Base-by-base conservation (phyloP, 2,888 invertebrate genomes). In the Campopleginae sp. region DNA sequence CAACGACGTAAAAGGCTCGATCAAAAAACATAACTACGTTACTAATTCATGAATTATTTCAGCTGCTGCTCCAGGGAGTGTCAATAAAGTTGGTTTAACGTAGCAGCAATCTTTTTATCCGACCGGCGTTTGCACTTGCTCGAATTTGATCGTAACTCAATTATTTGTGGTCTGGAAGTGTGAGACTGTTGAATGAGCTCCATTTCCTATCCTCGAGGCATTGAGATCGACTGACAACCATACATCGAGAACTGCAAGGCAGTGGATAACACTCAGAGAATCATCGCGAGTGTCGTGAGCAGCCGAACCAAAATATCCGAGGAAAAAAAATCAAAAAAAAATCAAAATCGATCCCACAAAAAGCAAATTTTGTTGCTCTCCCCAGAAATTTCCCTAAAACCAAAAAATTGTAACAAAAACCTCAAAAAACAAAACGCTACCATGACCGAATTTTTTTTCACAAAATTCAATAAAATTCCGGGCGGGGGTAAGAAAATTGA, bases 81-180 rank as follows among this genome's bases (percentile, higher is more conserved):
- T 80, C 87, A 85, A 88, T 88, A 87, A 89, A 88, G 70, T 86
- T 79, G 85, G 86, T 82, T 90, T 88, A 87, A 85, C 76, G 85
- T 68, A 48, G 42, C 80, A 63, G 54, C 82, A 68, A 68, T 83
- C 86, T 86, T 86, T 86, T 84, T 79, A 78, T 58, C 42, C 51
- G 80, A 75, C 66, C 80, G 72, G 80, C 42, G 82, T 48, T 76
- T 42, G 80, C 48, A 70, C 84, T 86, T 80, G 80, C 83, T 80
- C 83, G 85, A 87, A 87, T 88, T 88, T 84, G 86, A 72, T 80
- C 85, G 79, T 87, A 87, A 88, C 85, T 84, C 78, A 86, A 89
- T 90, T 87, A 87, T 87, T 81, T 79, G 80, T 66, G 80, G 84
- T 77, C 86, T 86, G 84, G 81, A 81, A 78, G 87, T 71, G 82